Conservation (phyloP, 1,140 invertebrate species). For the Trichonephila clavata region DNA sequence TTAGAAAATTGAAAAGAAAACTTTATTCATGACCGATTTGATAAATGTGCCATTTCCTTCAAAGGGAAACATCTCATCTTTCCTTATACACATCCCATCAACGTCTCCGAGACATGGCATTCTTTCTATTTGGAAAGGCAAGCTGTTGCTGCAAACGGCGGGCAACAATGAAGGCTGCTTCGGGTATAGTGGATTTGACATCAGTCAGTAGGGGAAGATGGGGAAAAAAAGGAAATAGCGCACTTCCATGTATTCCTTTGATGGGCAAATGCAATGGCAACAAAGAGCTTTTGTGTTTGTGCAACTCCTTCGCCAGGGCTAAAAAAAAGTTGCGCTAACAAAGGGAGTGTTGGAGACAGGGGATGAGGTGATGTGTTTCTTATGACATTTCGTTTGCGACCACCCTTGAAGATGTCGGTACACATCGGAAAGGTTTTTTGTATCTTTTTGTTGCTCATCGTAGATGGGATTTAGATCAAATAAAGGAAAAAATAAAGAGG, state of each 20-base stretch:
- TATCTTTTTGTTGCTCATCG: neutral
- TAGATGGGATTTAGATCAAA: neutral
- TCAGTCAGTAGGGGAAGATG: neutral
- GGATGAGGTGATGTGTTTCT: conserved; percentile 16
- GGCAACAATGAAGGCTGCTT: neutral
- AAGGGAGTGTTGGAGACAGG: neutral
- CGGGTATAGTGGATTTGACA: conserved; percentile 10
- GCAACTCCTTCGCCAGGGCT: neutral
- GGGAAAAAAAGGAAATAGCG: neutral
- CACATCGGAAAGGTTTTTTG: neutral
- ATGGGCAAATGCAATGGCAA: conserved; percentile 15
- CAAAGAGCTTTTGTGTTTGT: conserved; percentile 26
- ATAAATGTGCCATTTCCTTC: conserved; percentile 7
- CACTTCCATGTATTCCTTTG: conserved; percentile 26
- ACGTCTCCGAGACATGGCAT: neutral
- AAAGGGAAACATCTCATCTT: conserved; percentile 8
- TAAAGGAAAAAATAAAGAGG: neutral
- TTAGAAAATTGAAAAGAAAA: neutral
- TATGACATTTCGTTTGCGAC: conserved; percentile 34
- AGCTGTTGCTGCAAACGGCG: neutral
- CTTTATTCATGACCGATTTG: conserved; percentile 10
- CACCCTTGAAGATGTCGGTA: neutral
- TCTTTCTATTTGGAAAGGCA: neutral
- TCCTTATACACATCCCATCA: neutral
- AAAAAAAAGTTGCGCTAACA: neutral